Base-by-base conservation (phyloP, 2,113 vertebrate genomes). In the Balaenoptera acutorostrata region DNA sequence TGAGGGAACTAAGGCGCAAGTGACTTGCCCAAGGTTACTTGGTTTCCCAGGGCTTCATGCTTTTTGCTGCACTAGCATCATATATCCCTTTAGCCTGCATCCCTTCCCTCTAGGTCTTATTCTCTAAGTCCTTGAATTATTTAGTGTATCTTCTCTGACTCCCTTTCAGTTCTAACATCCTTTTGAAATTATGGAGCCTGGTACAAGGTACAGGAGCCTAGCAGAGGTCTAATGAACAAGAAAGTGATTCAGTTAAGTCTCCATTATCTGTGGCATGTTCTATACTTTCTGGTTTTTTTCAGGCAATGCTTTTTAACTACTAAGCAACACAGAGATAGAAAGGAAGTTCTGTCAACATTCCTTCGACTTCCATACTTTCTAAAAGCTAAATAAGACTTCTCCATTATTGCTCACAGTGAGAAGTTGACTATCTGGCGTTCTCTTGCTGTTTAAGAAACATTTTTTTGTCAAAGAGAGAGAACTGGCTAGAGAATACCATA, bases 41-140 rank as follows among this genome's bases (percentile, higher is more conserved):
- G 72, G 8, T 59, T 71, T 85, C 23, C 52, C 46, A 44, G 69
- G 55, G 39, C 71, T 71, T 83, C 25, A 5, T 21, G 25, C 36
- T 64, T 88, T 87, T 77, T 80, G 39, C 46, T 81, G 46, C 23
- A 23, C 23, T 27, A 61, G 31, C 74, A 25, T 46, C 59, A 9
- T 74, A 17, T 84, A 89, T 91, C 63, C n/a, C 8, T 6, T 33
- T 74, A 4, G 29, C 52, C 46, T 63, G 39, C n/a, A 68, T 71
- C 68, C 57, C n/a, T 63, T 91, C 68, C 33, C n/a, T 95, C 64
- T 78, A 92, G 93, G 83, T 93, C 55, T 84, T 88, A 71, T 46
- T 89, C 52, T 95, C 83, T 90, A 68, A 88, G 66, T 7, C 21
- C 64, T 93, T 97, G 57, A 97, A 96, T 97, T 97, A 97, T 97